Evolutionary conservation across 1,140 invertebrate species (phyloP).

Genomic region (Pachyrhynchus sulphureomaculatus): DNA sequence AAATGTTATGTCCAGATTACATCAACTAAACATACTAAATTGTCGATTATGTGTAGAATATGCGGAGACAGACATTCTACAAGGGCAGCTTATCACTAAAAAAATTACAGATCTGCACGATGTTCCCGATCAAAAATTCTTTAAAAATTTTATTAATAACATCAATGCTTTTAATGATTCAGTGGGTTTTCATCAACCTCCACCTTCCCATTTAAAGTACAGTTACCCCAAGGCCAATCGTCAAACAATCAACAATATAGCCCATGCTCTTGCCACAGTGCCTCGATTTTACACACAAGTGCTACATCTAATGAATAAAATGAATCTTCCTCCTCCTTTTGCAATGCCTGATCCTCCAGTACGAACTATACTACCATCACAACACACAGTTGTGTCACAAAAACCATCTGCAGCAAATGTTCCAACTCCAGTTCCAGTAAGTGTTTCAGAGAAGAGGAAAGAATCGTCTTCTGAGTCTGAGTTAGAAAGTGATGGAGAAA

Average conservation of each 20-base stretch:
- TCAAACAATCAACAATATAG: constrained; percentile 76
- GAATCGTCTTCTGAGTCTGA: constrained; percentile 67
- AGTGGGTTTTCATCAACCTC: constrained; percentile 69
- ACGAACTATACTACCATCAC: constrained; percentile 14
- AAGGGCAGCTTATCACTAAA: constrained; percentile 37
- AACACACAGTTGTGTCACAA: constrained; percentile 25
- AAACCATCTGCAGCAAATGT: constrained; percentile 4
- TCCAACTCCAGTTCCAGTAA: background rate
- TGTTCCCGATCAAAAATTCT: constrained; percentile 50
- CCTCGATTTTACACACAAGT: constrained; percentile 83
- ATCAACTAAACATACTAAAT: constrained; percentile 65
- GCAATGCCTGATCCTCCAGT: constrained; percentile 53
- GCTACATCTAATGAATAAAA: constrained; percentile 93
- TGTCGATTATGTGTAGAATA: constrained; percentile 63
- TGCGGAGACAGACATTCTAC: constrained; percentile 52
- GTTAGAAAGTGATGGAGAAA: constrained; percentile 71
- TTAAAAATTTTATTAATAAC: constrained; percentile 66
- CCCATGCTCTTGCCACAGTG: constrained; percentile 69
- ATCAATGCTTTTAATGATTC: constrained; percentile 69
- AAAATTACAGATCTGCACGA: constrained; percentile 40
- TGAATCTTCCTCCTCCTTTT: constrained; percentile 90
- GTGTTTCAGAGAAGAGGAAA: constrained; percentile 3
- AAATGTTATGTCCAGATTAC: constrained; percentile 60
- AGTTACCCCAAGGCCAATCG: constrained; percentile 74
- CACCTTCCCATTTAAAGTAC: constrained; percentile 70